These are phyloP conservation scores for Phymorhynchus buccinoides DNA, from an alignment of 1,140 invertebrate genomes.

Conservation along the genomic window DNA sequence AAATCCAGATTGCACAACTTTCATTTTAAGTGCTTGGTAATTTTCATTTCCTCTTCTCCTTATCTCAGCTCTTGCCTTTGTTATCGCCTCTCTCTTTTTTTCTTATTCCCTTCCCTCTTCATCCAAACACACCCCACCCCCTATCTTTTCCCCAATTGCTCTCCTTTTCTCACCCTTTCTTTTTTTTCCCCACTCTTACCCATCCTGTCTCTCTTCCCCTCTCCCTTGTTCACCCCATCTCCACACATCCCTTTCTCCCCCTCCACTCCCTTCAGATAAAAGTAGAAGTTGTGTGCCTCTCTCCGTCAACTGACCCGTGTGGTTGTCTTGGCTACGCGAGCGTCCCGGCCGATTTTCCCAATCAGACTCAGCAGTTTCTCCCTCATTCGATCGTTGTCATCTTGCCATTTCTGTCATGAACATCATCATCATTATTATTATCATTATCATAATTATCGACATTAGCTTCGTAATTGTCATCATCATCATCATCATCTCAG, in stretches of 20 bases:
- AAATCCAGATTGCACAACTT: too few species aligned
- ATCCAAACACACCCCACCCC: too few species aligned
- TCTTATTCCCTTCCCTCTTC: too few species aligned
- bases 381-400: conserved; percentile 73
- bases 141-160: too few species aligned
- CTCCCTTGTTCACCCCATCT: background rate
- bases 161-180: too few species aligned
- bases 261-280: background rate
- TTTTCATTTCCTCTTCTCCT: too few species aligned
- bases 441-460: background rate
- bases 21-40: too few species aligned
- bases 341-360: conserved; percentile 76
- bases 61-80: too few species aligned
- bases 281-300: background rate
- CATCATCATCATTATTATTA: background rate
- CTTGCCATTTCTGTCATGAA: conserved; percentile 73
- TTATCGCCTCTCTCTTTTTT: too few species aligned
- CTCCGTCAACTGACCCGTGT: conserved; percentile 58
- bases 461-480: background rate
- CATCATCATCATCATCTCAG: background rate
- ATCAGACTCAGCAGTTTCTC: conserved; percentile 76
- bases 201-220: background rate
- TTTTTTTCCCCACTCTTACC: too few species aligned
- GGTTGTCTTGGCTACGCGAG: conserved; percentile 67
- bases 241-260: background rate